phyloP scores from a whole-genome alignment of 2,888 invertebrate species.

The Clitarchus hookeri region DNA sequence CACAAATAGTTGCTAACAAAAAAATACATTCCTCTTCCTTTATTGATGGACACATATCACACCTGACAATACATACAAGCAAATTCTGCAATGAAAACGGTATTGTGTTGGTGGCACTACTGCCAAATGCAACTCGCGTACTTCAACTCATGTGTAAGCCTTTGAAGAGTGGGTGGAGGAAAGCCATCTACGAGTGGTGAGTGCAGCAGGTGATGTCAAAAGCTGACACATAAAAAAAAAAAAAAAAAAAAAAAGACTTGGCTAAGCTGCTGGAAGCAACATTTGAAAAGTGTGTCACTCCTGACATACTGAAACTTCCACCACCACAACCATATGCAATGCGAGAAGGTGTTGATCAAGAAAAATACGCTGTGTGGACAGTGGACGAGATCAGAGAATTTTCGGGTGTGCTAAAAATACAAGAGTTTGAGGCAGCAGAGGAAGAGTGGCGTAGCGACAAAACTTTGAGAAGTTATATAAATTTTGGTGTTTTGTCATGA shows the following conservation, averaged over 20 bases:
- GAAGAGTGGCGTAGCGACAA: too few relatives aligned
- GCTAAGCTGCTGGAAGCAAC: constrained; percentile 40
- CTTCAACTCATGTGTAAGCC: constrained; percentile 52
- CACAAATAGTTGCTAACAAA: constrained; percentile 42
- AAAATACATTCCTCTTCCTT: constrained; percentile 45
- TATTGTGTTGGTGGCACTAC: constrained; percentile 50
- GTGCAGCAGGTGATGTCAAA: constrained; percentile 42
- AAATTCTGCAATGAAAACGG: constrained; percentile 51
- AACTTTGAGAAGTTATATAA: too few relatives aligned
- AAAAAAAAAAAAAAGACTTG: constrained; percentile 46
- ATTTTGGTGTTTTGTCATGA: too few relatives aligned
- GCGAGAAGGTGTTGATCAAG: too few relatives aligned
- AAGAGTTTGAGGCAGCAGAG: too few relatives aligned
- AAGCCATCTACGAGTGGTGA: constrained; percentile 46
- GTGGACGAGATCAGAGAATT: too few relatives aligned
- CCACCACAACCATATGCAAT: too few relatives aligned
- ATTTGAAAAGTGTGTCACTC: background rate
- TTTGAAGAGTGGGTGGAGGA: constrained; percentile 49
- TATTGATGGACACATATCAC: constrained; percentile 44
- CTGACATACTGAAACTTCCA: background rate
- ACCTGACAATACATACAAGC: constrained; percentile 49
- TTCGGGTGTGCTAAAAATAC: too few relatives aligned
- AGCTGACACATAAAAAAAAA: constrained; percentile 41
- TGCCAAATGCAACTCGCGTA: constrained; percentile 52
- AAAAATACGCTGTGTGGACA: too few relatives aligned